Base-by-base conservation (phyloP, 2,888 invertebrate species). In the Drosophila leonis region DNA sequence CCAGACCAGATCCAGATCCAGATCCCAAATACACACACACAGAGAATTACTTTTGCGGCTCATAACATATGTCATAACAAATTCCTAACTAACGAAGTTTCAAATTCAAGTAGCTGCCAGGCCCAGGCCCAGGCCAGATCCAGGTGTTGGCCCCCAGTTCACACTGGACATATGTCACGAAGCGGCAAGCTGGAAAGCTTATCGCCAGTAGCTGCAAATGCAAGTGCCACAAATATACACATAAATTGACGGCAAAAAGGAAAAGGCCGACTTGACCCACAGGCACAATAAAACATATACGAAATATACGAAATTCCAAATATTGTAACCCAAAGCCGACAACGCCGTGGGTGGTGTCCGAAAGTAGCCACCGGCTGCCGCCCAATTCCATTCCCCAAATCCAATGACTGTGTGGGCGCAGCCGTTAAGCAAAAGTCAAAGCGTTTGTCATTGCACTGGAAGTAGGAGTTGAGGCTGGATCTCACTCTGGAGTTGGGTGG, bases 61-160 rank as follows among this genome's bases (percentile, higher is more conserved):
- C 75, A 78, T 75, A 77, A 68, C 78, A 78, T 69, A 79, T 85
- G 88, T 83, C 88, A 83, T 85, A 88, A 78, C 83, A 60, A 88
- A 78, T 79, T 78, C 78, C 49, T 51, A 62, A 18, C 75, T 78
- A 85, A 85, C 88, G 72, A 84, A 75, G 80, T 69, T 35, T 41
- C 55, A 29, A 61, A 67, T 71, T 69, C 63, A 60, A 62, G 75
- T 78, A 72, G 78, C 76, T 18, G 60, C 24, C 44, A 55, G 66
- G 46, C 61, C 48, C 46, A 35, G 37, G 20, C 66, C 10, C 10
- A 42, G 20, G 9, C 18, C 10, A 42, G 20, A 9, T 48, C 48
- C 83, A 84, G 83, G 71, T 82, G 83, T 60, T 82, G 75, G 54
- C 70, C 69, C 69, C 51, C 72, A 67, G 75, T 63, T 62, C 70